Evolutionary conservation across 1,140 invertebrate genomes (phyloP).

Genomic region (Solen grandis): DNA sequence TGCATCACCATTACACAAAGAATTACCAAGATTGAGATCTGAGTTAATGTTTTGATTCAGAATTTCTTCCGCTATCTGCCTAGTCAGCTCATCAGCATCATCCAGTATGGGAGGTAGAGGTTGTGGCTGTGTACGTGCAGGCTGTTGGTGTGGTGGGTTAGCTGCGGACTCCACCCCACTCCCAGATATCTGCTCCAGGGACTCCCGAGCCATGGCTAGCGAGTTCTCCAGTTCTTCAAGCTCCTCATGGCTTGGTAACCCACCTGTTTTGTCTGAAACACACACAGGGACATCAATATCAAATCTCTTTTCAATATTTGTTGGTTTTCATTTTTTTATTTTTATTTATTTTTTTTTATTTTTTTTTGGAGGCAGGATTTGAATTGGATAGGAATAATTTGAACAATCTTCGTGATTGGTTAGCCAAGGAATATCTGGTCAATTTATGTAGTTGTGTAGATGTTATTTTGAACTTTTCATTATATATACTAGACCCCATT

Average conservation of each 20-base stretch:
- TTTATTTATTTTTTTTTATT: too few relatives aligned
- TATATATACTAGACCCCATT: too few relatives aligned
- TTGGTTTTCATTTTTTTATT: too few relatives aligned
- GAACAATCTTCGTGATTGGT: too few relatives aligned
- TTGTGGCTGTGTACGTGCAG: not conserved
- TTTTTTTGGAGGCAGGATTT: too few relatives aligned
- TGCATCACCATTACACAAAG: slow-evolving; percentile 50
- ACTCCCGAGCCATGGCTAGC: slow-evolving; percentile 67
- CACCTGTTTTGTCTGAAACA: slow-evolving; percentile 70
- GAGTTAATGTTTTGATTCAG: slow-evolving; percentile 60
- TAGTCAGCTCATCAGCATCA: slow-evolving; percentile 37
- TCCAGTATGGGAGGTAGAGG: slow-evolving; percentile 30
- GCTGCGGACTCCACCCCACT: not conserved
- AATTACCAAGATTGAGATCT: slow-evolving; percentile 2
- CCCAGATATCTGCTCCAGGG: slow-evolving; percentile 49
- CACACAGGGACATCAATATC: not conserved
- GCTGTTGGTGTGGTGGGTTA: not conserved
- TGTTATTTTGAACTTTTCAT: too few relatives aligned
- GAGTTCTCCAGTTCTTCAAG: slow-evolving; percentile 69
- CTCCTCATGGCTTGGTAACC: slow-evolving; percentile 62
- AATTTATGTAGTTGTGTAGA: too few relatives aligned
- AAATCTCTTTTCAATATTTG: too few relatives aligned
- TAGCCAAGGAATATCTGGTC: too few relatives aligned
- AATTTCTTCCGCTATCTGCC: slow-evolving; percentile 61
- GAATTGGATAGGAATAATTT: too few relatives aligned